A percentile compares a stretch with the other conserved stretches of the same genome.
Conservation (phyloP, 2,888 invertebrate genomes). For the Bombylius major region DNA sequence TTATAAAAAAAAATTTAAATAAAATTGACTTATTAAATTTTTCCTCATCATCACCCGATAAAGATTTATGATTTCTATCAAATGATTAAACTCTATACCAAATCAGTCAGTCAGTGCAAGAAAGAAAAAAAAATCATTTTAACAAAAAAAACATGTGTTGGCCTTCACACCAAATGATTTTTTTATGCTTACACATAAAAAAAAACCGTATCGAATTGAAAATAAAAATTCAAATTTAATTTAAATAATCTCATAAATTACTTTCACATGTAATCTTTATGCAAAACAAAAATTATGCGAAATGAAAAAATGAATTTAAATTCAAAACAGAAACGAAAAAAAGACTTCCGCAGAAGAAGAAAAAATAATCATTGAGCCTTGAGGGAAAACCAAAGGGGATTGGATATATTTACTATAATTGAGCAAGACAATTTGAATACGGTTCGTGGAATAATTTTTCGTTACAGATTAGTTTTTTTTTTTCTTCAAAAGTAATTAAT, state of each 20-base stretch:
- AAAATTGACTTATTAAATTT: too few species aligned
- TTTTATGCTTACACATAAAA: not conserved
- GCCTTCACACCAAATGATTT: slow-evolving; percentile 5
- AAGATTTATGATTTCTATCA: too few species aligned
- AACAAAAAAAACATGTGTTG: slow-evolving; percentile 4
- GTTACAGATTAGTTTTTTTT: too few species aligned
- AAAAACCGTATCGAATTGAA: slow-evolving; percentile 7
- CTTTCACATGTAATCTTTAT: not conserved
- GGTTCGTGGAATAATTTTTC: too few species aligned
- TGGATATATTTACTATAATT: not conserved
- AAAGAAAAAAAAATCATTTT: not conserved
- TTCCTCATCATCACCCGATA: too few species aligned
- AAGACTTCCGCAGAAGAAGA: not conserved
- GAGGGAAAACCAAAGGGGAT: not conserved
- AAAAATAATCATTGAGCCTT: not conserved
- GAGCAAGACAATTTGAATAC: not conserved
- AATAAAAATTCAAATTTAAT: slow-evolving; percentile 8
- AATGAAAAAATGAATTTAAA: not conserved
- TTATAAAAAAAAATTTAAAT: too few species aligned
- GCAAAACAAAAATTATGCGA: too few species aligned
- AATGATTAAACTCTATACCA: too few species aligned
- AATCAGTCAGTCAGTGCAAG: not conserved
- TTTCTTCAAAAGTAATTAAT: not conserved
- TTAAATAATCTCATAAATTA: slow-evolving; percentile 10
- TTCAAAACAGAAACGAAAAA: not conserved